Conservation (phyloP, 2,113 vertebrate genomes). For the Potamarius usumacintae region DNA sequence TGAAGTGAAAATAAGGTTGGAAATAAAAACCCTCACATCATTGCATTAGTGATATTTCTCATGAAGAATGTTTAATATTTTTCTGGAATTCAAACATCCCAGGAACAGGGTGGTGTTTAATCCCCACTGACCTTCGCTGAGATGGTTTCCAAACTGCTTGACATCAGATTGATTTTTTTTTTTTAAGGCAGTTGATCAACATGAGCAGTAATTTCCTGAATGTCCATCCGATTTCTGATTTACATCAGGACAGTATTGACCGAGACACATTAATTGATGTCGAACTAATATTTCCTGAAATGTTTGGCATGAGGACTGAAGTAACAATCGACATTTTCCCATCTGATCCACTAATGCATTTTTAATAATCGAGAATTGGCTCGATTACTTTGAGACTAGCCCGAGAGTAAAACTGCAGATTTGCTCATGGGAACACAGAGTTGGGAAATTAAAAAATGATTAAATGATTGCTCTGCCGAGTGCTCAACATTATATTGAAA, state of each 20-base stretch:
- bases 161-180: background rate
- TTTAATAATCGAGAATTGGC: background rate
- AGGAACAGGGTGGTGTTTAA: background rate
- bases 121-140: background rate
- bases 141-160: background rate
- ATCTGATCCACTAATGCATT: constrained; percentile 2
- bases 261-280: background rate
- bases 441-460: background rate
- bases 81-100: background rate
- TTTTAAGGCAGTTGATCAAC: no score
- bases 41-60: background rate
- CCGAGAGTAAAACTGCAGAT: background rate
- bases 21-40: background rate
- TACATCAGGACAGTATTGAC: background rate
- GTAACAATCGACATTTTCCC: background rate
- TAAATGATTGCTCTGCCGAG: background rate
- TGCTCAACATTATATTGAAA: background rate
- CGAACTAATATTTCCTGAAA: background rate
- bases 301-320: background rate
- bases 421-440: background rate
- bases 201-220: background rate
- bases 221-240: background rate
- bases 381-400: background rate
- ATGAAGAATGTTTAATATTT: no score
- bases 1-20: background rate